A percentile compares a stretch with the other conserved stretches of the same genome.
Evolutionary conservation across 2,113 vertebrate species (phyloP).

Genomic region (Psittacus erithacus): DNA sequence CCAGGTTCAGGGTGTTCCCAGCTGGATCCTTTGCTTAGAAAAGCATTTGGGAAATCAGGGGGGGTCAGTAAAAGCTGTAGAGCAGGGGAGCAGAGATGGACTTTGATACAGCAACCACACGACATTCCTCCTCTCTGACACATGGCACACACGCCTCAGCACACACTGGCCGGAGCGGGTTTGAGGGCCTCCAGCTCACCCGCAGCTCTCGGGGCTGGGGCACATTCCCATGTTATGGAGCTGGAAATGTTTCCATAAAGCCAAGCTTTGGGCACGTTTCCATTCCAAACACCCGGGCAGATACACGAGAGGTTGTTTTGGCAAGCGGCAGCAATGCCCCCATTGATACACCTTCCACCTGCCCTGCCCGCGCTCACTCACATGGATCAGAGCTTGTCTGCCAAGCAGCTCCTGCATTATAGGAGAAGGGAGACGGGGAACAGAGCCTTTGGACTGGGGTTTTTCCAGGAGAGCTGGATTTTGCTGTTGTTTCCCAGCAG

Average conservation of each 20-base stretch:
- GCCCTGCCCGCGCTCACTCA: not conserved
- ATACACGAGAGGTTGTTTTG: constrained; percentile 47
- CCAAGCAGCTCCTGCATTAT: not conserved
- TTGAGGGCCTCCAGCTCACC: not conserved
- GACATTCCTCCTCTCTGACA: constrained; percentile 29
- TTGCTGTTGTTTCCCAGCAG: not conserved
- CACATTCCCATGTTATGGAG: not conserved
- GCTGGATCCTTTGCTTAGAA: not conserved
- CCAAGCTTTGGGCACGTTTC: constrained; percentile 28
- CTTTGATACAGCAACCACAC: constrained; percentile 27
- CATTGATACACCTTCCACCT: not conserved
- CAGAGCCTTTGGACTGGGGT: not conserved
- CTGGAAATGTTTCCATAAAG: not conserved
- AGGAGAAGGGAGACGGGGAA: not conserved
- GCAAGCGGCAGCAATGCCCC: not conserved
- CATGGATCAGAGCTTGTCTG: not conserved
- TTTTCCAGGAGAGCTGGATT: not conserved
- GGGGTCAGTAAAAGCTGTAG: not conserved
- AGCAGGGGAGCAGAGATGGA: not conserved
- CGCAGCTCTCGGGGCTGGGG: not conserved
- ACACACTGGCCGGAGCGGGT: not conserved
- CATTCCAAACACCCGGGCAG: constrained; percentile 44
- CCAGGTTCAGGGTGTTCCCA: too few relatives aligned
- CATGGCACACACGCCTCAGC: not conserved
- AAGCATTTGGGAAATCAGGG: not conserved